Evolutionary conservation across 2,888 invertebrate species (phyloP).

Genomic region (Cryptus armator): DNA sequence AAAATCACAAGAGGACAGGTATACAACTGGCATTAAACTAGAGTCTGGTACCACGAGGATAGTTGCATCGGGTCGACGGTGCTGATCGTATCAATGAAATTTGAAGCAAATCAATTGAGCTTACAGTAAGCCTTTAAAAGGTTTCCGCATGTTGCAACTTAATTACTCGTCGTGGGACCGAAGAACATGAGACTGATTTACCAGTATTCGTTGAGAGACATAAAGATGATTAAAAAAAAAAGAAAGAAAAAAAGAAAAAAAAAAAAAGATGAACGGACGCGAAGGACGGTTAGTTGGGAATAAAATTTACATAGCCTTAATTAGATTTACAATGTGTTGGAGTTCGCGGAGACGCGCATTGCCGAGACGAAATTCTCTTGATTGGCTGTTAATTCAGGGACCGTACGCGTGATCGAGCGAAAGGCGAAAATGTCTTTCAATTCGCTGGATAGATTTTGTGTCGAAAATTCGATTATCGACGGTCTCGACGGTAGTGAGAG

Average conservation of each 20-base stretch:
- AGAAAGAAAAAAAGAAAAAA: conserved; percentile 9
- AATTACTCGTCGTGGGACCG: conserved; percentile 64
- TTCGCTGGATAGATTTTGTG: conserved; percentile 34
- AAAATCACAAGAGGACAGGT: conserved; percentile 69
- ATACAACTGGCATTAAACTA: conserved; percentile 84
- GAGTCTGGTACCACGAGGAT: conserved; percentile 69
- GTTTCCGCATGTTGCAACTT: conserved; percentile 10
- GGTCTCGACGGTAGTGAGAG: conserved; percentile 80
- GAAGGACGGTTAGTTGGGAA: conserved; percentile 46
- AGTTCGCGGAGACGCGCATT: conserved; percentile 38
- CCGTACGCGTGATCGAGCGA: conserved; percentile 25
- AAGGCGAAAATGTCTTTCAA: conserved; percentile 28
- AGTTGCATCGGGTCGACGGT: conserved; percentile 29
- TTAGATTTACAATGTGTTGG: conserved; percentile 66
- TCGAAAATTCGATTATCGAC: conserved; percentile 60
- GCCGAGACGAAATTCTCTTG: conserved; percentile 77
- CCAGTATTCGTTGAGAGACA: conserved; percentile 82
- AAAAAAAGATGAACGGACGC: conserved; percentile 74
- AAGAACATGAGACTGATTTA: conserved; percentile 84
- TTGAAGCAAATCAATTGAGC: conserved; percentile 29
- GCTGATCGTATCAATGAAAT: conserved; percentile 25
- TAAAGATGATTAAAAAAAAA: conserved; percentile 64
- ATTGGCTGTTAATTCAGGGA: conserved; percentile 79
- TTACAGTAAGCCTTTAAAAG: no score
- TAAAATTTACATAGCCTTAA: conserved; percentile 71